phyloP scores from a whole-genome alignment of 23 tunicate genomes.

The Styela plicata region DNA sequence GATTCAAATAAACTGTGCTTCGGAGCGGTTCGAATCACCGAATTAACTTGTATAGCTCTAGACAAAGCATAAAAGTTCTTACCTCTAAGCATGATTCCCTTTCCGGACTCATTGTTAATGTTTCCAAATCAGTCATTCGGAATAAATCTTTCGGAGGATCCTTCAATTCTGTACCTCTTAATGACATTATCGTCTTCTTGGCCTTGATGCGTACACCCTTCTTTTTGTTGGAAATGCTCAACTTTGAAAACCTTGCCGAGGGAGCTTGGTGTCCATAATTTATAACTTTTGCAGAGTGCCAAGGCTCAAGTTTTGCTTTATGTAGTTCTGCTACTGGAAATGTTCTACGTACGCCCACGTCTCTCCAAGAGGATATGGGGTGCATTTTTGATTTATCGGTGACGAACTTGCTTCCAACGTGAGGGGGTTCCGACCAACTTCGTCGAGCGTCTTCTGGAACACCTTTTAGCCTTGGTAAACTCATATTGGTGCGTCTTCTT shows the following conservation, averaged over 20 bases:
- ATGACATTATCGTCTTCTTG: background rate
- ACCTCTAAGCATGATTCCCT: constrained; percentile 74
- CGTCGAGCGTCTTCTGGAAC: background rate
- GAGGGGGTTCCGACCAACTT: background rate
- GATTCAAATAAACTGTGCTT: too few relatives aligned
- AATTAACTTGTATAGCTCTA: too few relatives aligned
- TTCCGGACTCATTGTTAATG: constrained; percentile 64
- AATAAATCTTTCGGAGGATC: constrained; percentile 19
- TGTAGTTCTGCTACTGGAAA: background rate
- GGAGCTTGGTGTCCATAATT: background rate
- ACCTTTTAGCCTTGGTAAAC: too few relatives aligned
- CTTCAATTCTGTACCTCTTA: constrained; percentile 48
- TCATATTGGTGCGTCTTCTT: too few relatives aligned
- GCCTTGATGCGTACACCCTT: background rate
- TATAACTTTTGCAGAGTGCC: background rate
- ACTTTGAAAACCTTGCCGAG: background rate
- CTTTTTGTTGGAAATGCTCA: background rate
- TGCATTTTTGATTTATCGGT: background rate
- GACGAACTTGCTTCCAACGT: background rate
- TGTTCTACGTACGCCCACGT: background rate
- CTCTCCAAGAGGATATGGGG: background rate
- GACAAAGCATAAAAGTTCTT: too few relatives aligned
- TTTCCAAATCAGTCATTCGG: constrained; percentile 42
- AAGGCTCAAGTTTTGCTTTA: background rate
- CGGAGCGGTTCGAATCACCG: too few relatives aligned